Evolutionary conservation across 2,888 invertebrate genomes (phyloP).

Genomic region (Cephus sareptanus): DNA sequence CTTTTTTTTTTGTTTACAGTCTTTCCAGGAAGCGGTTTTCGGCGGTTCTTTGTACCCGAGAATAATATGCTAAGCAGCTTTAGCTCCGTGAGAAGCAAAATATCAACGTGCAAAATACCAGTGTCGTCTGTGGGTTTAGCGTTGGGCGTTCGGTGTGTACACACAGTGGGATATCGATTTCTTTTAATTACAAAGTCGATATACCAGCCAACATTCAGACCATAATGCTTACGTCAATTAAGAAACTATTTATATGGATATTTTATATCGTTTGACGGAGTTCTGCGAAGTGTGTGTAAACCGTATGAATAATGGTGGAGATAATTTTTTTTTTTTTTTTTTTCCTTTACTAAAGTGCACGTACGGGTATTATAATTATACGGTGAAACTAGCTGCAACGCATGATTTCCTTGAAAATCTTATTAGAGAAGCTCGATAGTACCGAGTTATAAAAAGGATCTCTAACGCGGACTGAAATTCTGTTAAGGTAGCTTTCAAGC

Average conservation of each 20-base stretch:
- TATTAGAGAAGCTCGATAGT: background rate
- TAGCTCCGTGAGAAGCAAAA: constrained; percentile 18
- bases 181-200: background rate
- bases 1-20: background rate
- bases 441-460: background rate
- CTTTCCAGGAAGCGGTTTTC: constrained; percentile 28
- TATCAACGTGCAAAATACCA: background rate
- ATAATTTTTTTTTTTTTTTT: background rate
- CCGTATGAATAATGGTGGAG: background rate
- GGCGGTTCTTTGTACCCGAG: constrained; percentile 24
- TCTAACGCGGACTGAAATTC: background rate
- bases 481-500: background rate
- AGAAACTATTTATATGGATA: background rate
- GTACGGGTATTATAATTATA: background rate
- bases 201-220: background rate
- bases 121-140: background rate
- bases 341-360: background rate
- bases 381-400: background rate
- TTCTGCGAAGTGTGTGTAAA: background rate
- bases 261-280: background rate
- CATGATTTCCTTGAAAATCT: background rate
- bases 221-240: background rate
- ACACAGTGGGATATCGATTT: background rate
- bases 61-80: constrained; percentile 32
- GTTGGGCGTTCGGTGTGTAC: background rate